Base-by-base conservation (phyloP, 2,888 invertebrate species). In the Hypselothyrea guttata region DNA sequence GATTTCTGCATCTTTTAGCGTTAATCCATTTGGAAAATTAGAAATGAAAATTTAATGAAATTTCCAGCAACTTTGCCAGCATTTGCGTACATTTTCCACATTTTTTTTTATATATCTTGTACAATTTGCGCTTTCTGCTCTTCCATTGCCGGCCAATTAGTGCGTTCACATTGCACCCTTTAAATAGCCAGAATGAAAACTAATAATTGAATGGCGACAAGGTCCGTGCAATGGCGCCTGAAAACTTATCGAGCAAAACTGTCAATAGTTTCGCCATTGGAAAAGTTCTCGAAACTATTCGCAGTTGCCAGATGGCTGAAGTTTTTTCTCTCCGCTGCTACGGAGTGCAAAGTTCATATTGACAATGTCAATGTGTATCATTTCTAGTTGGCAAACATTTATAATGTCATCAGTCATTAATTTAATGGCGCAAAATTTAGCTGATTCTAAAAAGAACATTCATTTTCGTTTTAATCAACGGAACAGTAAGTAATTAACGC, bases 11-110 rank as follows among this genome's bases (percentile, higher is more conserved):
- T 84, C 86, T 86, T 81, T 86, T 83, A 78, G 86, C 69, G 81
- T 86, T 86, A 87, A 88, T 88, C 87, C 86, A 86, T 87, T 86
- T 88, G 86, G 88, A 86, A 86, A 86, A 86, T 86, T 86, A 81
- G 86, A 88, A 88, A 86, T 86, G 75, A 83, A 87, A 86, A 75
- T 87, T 81, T 86, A 87, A 88, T 88, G 86, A 74, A 86, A 85
- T 76, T 74, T 58, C 70, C 69, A 66, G 49, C 55, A 70, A 71
- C 83, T 77, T 81, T 60, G 15, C 51, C 53, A 61, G 46, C 42
- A 64, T 64, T 64, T 65, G 67, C 67, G 48, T 53, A 40, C 16
- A 54, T 54, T 74, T 62, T 55, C 48, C 53, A 61, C 58, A 67
- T 59, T 63, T 61, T 66, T 57, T 55, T 46, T 13, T 47, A 22